phyloP scores from a whole-genome alignment of 1,140 invertebrate genomes.

The Anthonomus grandis region DNA sequence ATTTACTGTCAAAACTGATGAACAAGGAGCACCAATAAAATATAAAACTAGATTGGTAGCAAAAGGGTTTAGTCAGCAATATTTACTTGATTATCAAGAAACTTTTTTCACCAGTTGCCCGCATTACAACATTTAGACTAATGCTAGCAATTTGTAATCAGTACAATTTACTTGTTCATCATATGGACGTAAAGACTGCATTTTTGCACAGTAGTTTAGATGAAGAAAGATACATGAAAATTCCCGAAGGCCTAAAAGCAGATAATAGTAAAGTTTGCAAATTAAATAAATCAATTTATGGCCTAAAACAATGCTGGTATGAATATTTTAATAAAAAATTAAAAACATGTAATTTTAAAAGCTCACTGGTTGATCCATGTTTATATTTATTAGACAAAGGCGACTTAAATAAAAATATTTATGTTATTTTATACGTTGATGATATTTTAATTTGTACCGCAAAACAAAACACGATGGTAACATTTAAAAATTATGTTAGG shows the following conservation, averaged over 20 bases:
- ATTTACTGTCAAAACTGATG: slow-evolving; percentile 43
- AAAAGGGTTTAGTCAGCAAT: slow-evolving; percentile 44
- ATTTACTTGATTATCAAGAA: slow-evolving; percentile 44
- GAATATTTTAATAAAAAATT: slow-evolving; percentile 36
- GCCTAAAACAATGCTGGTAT: slow-evolving; percentile 48
- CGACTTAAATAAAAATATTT: slow-evolving; percentile 26
- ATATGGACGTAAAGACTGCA: slow-evolving; percentile 44
- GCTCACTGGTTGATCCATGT: slow-evolving; percentile 36
- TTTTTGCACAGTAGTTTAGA: slow-evolving; percentile 46
- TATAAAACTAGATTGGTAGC: slow-evolving; percentile 50
- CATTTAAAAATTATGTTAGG: slow-evolving; percentile 10
- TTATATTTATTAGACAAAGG: slow-evolving; percentile 30
- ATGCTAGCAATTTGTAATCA: slow-evolving; percentile 49
- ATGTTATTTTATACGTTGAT: slow-evolving; percentile 39
- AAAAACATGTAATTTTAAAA: slow-evolving; percentile 37
- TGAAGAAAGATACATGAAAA: slow-evolving; percentile 45
- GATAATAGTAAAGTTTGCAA: slow-evolving; percentile 35
- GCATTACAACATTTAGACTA: slow-evolving; percentile 40
- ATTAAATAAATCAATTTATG: slow-evolving; percentile 48
- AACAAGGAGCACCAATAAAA: slow-evolving; percentile 39
- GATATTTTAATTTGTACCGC: slow-evolving; percentile 32
- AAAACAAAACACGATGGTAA: slow-evolving; percentile 17
- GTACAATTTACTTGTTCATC: slow-evolving; percentile 46
- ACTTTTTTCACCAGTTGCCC: slow-evolving; percentile 35
- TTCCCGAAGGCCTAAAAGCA: slow-evolving; percentile 42